Base-by-base conservation (phyloP, 2,888 invertebrate genomes). In the Torymus aiolomorphi region DNA sequence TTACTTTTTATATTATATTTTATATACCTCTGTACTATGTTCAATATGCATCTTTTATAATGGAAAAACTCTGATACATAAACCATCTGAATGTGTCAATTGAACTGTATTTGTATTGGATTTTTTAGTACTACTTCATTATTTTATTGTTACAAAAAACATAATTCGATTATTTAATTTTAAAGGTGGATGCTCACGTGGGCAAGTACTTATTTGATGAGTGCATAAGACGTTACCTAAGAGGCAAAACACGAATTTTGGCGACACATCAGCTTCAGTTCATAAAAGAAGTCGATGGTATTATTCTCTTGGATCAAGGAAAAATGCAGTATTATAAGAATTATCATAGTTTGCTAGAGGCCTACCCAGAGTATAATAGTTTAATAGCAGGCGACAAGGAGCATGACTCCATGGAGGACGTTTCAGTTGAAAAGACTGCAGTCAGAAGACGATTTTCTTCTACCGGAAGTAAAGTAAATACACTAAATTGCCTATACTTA, bases 181-280 rank as follows among this genome's bases (percentile, higher is more conserved):
- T 4, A 0, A 54, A 85, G 76, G 94, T 96, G 0, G 96, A 96
- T 88, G 92, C 95, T 0, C 94, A 94, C 83, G 96, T 96, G 2
- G 94, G 95, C 0, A 93, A 94, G 76, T 94, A 95, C 88, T 89
- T 96, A 2, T 96, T 96, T 87, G 94, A 95, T 80, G 93, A 95
- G 89, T 96, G 95, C 80, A 93, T 96, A 79, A 90, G 90, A 49
- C 90, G 90, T 14, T 94, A 94, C 85, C 91, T 97, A 83, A 91
- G 92, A 16, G 92, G 94, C 82, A 94, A 95, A 87, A 95, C 95
- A 0, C 91, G 95, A 51, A 93, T 97, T 65, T 92, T 97, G 56
- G 95, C 96, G 83, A 97, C 97, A 0, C 95, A 95, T 86, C 95
- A 95, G 89, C 89, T 95, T 84, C 94, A 95, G 88, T 95, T 94